Evolutionary conservation across 2,888 invertebrate genomes (phyloP).

Genomic region (Alsophila aescularia): DNA sequence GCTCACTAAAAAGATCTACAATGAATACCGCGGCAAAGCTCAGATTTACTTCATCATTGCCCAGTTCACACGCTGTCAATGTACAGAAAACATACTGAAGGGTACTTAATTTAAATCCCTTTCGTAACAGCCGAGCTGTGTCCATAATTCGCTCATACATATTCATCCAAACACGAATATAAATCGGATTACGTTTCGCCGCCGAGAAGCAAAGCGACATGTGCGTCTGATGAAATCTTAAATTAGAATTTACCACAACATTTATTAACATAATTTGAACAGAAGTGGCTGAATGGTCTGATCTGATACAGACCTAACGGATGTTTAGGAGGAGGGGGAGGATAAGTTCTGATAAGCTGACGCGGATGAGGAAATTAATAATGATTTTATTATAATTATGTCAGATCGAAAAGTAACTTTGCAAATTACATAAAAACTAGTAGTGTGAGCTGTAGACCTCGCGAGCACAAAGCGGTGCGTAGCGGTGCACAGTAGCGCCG

Average conservation of each 20-base stretch:
- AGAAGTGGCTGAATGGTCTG: too few relatives aligned
- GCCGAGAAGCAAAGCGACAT: constrained; percentile 13
- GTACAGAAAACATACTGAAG: constrained; percentile 23
- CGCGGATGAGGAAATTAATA: neutral
- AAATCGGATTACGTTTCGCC: constrained; percentile 38
- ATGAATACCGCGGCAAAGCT: neutral
- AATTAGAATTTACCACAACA: constrained; percentile 10
- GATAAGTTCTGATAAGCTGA: neutral
- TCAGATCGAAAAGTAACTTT: too few relatives aligned
- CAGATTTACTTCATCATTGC: neutral
- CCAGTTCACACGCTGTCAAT: constrained; percentile 36
- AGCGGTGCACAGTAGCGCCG: too few relatives aligned
- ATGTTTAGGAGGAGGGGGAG: neutral
- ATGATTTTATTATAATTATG: neutral
- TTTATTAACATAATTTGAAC: constrained; percentile 26
- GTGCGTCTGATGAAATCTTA: constrained; percentile 5
- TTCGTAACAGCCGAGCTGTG: constrained; percentile 34
- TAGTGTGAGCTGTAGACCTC: too few relatives aligned
- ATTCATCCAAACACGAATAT: constrained; percentile 45
- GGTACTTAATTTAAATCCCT: constrained; percentile 32
- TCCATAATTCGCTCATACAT: constrained; percentile 42
- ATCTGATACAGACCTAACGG: neutral
- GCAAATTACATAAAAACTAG: too few relatives aligned
- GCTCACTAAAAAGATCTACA: neutral
- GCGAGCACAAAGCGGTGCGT: too few relatives aligned